Evolutionary conservation across 2,113 vertebrate species (phyloP).

Genomic region (Aplodontia rufa): DNA sequence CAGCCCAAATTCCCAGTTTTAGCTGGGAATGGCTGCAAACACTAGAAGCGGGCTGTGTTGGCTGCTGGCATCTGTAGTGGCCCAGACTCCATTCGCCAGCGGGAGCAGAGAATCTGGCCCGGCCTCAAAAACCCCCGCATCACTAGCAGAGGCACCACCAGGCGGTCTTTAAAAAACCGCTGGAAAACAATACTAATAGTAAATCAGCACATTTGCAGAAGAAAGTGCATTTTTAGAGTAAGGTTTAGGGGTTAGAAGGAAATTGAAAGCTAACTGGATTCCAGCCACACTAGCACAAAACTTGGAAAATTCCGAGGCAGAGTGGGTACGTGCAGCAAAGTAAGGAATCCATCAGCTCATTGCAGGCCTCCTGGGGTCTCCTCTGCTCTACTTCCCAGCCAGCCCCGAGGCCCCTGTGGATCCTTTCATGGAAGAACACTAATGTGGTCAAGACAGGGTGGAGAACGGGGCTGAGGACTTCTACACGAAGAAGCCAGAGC

Average conservation of each 20-base stretch:
- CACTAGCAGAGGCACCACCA: too few relatives aligned
- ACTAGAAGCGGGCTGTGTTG: too few relatives aligned
- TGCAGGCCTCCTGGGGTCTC: not conserved
- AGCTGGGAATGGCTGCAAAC: too few relatives aligned
- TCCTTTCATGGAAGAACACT: not conserved
- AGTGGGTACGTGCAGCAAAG: not conserved
- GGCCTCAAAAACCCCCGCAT: too few relatives aligned
- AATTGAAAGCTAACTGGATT: not conserved
- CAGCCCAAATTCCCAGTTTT: too few relatives aligned
- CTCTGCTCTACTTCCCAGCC: not conserved
- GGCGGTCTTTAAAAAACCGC: slow-evolving; percentile 67
- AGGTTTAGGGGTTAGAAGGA: not conserved
- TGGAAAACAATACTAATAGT: slow-evolving; percentile 67
- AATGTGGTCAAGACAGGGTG: not conserved
- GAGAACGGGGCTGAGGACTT: not conserved
- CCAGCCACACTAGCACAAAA: not conserved
- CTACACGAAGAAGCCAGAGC: not conserved
- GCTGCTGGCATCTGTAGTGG: too few relatives aligned
- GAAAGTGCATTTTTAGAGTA: slow-evolving; percentile 16
- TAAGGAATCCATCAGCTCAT: not conserved
- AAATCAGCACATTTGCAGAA: slow-evolving; percentile 65
- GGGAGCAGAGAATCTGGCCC: too few relatives aligned
- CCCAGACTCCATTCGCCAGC: too few relatives aligned
- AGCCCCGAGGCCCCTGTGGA: not conserved
- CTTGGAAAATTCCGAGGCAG: not conserved